Base-by-base conservation (phyloP, 2,797 vertebrate genomes). In the Ptychobarbus kaznakovi region DNA sequence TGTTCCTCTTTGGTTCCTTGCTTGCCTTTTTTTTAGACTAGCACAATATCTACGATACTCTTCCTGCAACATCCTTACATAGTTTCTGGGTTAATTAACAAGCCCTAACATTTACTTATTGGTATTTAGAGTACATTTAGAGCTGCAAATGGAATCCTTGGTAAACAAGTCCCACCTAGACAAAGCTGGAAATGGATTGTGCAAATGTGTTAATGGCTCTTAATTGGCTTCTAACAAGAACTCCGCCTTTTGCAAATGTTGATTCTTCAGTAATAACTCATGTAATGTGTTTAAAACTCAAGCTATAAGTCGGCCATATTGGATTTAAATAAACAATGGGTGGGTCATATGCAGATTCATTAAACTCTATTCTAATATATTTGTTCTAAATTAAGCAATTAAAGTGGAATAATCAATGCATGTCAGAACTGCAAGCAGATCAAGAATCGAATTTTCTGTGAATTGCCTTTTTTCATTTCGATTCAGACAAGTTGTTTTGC, bases 191-290 rank as follows among this genome's bases (percentile, higher is more conserved):
- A 32, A 46, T 25, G 40, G 32, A 32, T 38, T 51, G 20, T 65
- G 61, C 61, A 72, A 85, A 72, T 80, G 13, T 58, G 20, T 63
- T 73, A 85, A 80, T 72, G 40, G 66, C 32, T 53, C n/a, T 44
- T 68, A 76, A 83, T 56, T 83, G n/a, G 22, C 66, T 58, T 32
- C 3, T 38, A 25, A 61, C 74, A 84, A 53, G 25, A 46, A 63
- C 75, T 58, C 63, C 65, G n/a, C 83, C 53, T 80, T 85, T 15
- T 80, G 40, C 75, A 72, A 72, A 85, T 80, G 40, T 72, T 79
- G 46, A 28, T 35, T 58, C 28, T 63, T 38, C 12, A 6, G 46
- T 56, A 44, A 72, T 0, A 25, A n/a, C 15, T 44, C n/a, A 32
- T 42, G 38, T 13, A 25, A 32, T 66, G 20, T 49, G 63, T 46